These are phyloP conservation scores for Gulo gulo DNA, from an alignment of 2,113 vertebrate genomes.

Conservation along the genomic window DNA sequence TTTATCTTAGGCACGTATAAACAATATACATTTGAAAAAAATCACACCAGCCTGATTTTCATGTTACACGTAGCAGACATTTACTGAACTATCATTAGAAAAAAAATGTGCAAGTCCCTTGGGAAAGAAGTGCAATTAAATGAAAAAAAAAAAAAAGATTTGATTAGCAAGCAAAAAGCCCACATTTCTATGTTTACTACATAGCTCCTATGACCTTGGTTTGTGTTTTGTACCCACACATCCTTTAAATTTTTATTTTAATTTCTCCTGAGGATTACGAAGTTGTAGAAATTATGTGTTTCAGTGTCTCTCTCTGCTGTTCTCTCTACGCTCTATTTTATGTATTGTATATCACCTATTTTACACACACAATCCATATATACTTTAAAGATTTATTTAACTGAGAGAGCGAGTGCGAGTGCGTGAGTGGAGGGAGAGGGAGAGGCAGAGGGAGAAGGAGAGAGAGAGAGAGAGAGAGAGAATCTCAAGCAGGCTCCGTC, in stretches of 20 bases:
- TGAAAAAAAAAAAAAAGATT: neutral
- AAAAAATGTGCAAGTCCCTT: neutral
- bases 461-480: neutral
- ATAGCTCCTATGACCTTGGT: neutral
- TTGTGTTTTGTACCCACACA: neutral
- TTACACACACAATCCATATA: neutral
- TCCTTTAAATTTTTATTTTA: neutral
- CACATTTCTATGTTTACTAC: neutral
- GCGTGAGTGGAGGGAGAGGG: neutral
- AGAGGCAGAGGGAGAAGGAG: no score
- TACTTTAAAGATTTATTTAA: neutral
- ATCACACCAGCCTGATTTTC: neutral
- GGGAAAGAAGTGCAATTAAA: neutral
- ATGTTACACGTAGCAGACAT: neutral
- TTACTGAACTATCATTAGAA: neutral
- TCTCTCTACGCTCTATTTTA: neutral
- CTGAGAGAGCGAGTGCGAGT: neutral
- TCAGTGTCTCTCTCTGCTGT: neutral
- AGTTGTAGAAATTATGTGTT: neutral
- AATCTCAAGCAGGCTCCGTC: neutral
- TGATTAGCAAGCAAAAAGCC: neutral
- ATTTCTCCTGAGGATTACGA: neutral
- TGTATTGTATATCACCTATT: neutral
- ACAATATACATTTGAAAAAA: neutral
- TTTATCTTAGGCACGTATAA: neutral